phyloP scores from a whole-genome alignment of 2,113 vertebrate species.

The Tauraco erythrolophus region DNA sequence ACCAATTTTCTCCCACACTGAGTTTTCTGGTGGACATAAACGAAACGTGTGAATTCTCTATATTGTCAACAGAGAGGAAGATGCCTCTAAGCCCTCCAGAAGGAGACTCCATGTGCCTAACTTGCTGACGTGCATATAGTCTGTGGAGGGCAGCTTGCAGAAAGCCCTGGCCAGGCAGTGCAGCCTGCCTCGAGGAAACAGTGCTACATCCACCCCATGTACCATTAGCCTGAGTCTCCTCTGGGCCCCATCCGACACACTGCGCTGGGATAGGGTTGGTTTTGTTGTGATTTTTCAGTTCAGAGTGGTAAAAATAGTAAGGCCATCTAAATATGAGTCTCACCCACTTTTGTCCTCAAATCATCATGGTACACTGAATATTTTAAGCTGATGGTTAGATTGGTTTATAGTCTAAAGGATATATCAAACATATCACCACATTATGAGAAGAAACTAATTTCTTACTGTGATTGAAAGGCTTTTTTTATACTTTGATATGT shows the following conservation, averaged over 20 bases:
- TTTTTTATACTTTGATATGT: not conserved
- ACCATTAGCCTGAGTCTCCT: not conserved
- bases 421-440: not conserved
- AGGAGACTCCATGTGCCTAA: not conserved
- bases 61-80: not conserved
- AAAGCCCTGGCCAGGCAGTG: not conserved
- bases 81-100: not conserved
- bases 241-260: no score
- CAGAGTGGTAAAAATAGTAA: not conserved
- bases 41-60: not conserved
- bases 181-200: not conserved
- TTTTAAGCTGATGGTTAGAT: not conserved
- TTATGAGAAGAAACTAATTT: not conserved
- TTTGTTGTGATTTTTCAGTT: not conserved
- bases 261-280: not conserved
- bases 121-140: not conserved
- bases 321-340: not conserved
- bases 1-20: not conserved
- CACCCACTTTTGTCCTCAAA: not conserved
- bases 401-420: not conserved
- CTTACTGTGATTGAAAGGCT: not conserved
- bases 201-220: not conserved
- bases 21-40: not conserved
- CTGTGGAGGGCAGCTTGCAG: not conserved
- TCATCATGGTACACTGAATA: not conserved